Conservation (phyloP, 1,140 invertebrate species). For the Stegodyphus dumicola region DNA sequence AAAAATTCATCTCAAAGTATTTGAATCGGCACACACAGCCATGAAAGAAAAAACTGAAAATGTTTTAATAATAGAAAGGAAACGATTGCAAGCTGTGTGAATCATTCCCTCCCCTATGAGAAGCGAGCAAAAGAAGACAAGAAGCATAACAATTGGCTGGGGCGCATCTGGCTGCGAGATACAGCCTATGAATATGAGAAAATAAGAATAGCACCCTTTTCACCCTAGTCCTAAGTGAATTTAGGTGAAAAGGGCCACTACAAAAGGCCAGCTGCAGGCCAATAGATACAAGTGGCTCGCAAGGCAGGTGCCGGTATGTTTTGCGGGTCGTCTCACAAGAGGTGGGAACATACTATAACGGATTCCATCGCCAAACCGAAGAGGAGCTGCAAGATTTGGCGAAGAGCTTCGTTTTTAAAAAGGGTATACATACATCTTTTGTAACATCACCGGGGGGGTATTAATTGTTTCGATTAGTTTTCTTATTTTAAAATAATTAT, state of each 20-base stretch:
- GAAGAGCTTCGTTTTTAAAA: too few relatives aligned
- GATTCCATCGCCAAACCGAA: too few relatives aligned
- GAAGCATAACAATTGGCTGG: constrained; percentile 43
- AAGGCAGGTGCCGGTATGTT: constrained; percentile 45
- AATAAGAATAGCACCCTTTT: constrained; percentile 50
- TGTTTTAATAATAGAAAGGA: constrained; percentile 20
- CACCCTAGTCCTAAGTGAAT: constrained; percentile 58
- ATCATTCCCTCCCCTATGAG: constrained; percentile 7
- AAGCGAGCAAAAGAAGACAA: constrained; percentile 25
- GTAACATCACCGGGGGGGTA: too few relatives aligned
- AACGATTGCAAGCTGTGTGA: constrained; percentile 31
- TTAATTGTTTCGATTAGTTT: too few relatives aligned
- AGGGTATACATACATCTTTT: too few relatives aligned
- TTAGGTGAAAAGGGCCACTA: constrained; percentile 45
- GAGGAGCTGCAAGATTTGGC: too few relatives aligned
- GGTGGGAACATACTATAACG: not conserved
- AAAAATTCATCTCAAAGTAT: too few relatives aligned
- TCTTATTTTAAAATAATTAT: too few relatives aligned
- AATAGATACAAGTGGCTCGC: constrained; percentile 54
- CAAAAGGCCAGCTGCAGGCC: constrained; percentile 54
- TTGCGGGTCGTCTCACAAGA: not conserved
- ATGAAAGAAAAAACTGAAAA: too few relatives aligned
- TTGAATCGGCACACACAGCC: too few relatives aligned
- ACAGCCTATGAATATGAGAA: constrained; percentile 49
- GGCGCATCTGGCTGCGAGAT: constrained; percentile 17